phyloP scores from a whole-genome alignment of 2,797 vertebrate genomes.

The Sternarchorhynchus goeldii region DNA sequence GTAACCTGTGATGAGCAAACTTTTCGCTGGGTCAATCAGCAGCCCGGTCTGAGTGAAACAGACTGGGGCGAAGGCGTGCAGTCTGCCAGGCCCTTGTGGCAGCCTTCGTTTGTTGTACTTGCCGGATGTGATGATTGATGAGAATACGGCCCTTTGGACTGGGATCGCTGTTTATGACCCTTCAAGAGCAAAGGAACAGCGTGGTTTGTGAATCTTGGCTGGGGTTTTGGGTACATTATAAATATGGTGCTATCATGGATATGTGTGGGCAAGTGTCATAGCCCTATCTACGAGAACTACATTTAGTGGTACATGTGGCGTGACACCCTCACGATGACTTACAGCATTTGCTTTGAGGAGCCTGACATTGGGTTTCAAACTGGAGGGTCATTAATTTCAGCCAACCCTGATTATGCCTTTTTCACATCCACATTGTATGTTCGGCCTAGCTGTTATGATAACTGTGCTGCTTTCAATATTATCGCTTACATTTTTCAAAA shows the following conservation, averaged over 20 bases:
- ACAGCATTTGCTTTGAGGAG: not conserved
- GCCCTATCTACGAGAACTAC: conserved; percentile 44
- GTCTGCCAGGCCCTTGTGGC: conserved; percentile 6
- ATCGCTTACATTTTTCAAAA: not conserved
- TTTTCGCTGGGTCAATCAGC: conserved; percentile 56
- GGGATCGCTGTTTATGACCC: conserved; percentile 45
- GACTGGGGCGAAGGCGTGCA: not conserved
- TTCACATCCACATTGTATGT: not conserved
- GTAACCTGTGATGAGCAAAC: conserved; percentile 53
- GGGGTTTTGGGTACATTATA: conserved; percentile 31
- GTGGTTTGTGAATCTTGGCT: conserved; percentile 64
- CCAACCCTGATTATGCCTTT: not conserved
- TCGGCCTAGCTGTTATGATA: not conserved
- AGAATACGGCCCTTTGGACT: conserved; percentile 54
- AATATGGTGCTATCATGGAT: conserved; percentile 35
- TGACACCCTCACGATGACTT: not conserved
- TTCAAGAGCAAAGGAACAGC: conserved; percentile 34
- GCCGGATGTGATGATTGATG: conserved; percentile 64
- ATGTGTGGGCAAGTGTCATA: conserved; percentile 10
- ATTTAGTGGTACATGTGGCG: conserved; percentile 13
- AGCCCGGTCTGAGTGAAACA: conserved; percentile 50
- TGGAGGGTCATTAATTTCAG: not conserved
- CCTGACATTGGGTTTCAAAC: not conserved
- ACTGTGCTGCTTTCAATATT: not conserved
- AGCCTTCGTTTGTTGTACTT: conserved; percentile 58